phyloP scores from a whole-genome alignment of 2,888 invertebrate species.

The Plagiodera versicolora region DNA sequence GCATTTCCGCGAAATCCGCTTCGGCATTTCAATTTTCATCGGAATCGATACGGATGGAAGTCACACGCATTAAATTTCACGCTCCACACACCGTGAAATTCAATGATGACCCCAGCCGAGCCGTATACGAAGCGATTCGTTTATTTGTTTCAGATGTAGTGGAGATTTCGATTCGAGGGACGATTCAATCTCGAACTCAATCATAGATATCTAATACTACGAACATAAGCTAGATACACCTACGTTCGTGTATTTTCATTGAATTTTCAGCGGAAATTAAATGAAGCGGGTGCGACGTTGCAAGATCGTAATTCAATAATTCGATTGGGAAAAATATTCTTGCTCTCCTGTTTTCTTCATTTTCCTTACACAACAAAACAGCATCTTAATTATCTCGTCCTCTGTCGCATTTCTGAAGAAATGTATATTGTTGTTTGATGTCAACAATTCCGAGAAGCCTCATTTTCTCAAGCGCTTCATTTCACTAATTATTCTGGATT shows the following conservation, averaged over 20 bases:
- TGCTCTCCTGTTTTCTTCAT: no score
- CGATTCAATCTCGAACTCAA: conserved; percentile 24
- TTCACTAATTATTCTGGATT: conserved; percentile 1
- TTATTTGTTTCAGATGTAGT: conserved; percentile 26
- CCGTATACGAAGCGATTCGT: conserved; percentile 25
- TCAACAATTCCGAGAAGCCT: background rate
- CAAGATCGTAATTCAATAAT: no score
- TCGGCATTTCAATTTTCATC: conserved; percentile 8
- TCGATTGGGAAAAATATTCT: no score
- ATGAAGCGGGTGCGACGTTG: no score
- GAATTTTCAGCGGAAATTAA: no score
- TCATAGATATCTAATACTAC: conserved; percentile 4
- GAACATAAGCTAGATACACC: no score
- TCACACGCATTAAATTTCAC: conserved; percentile 30
- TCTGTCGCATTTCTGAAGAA: background rate
- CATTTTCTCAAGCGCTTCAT: background rate
- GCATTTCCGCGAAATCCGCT: conserved; percentile 17
- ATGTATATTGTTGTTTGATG: background rate
- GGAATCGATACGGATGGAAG: conserved; percentile 29
- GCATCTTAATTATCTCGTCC: no score
- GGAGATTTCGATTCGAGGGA: conserved; percentile 5
- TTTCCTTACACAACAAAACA: no score
- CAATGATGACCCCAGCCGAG: conserved; percentile 24
- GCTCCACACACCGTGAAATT: conserved; percentile 30
- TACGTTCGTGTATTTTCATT: no score